Conservation (phyloP, 2,888 invertebrate species). For the Melieria picta region DNA sequence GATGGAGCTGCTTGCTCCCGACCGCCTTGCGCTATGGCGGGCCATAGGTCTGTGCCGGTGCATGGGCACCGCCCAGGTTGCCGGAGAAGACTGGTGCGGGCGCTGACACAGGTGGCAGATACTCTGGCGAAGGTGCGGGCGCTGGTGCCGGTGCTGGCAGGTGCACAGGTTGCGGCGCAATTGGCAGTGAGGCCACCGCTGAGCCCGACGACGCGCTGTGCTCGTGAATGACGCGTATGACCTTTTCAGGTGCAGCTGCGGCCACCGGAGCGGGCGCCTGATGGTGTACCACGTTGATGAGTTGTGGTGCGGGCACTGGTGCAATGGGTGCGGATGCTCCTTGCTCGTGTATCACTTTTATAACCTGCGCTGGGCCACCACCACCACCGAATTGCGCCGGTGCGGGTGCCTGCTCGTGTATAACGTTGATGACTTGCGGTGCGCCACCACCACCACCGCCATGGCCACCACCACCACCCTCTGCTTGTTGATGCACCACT, state of each 20-base stretch:
- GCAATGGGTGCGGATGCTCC: background rate
- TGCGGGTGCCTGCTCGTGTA: slow-evolving; percentile 28
- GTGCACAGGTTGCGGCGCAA: slow-evolving; percentile 41
- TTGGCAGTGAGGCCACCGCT: slow-evolving; percentile 29
- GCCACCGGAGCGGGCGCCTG: slow-evolving; percentile 34
- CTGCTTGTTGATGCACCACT: slow-evolving; percentile 48
- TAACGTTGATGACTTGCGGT: slow-evolving; percentile 48
- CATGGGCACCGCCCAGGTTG: slow-evolving; percentile 44
- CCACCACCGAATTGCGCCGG: slow-evolving; percentile 26
- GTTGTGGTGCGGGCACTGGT: slow-evolving; percentile 5
- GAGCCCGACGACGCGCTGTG: slow-evolving; percentile 41
- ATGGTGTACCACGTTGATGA: slow-evolving; percentile 41
- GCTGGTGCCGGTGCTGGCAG: slow-evolving; percentile 10
- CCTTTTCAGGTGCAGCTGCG: slow-evolving; percentile 44
- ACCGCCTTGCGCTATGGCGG: slow-evolving; percentile 40
- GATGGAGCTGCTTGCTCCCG: too few species aligned
- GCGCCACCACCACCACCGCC: slow-evolving; percentile 12
- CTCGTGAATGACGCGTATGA: slow-evolving; percentile 57
- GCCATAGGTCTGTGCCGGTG: slow-evolving; percentile 53
- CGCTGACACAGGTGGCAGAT: slow-evolving; percentile 15
- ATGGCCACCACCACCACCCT: slow-evolving; percentile 5
- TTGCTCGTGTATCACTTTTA: slow-evolving; percentile 49
- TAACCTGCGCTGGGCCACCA: slow-evolving; percentile 32
- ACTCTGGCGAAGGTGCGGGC: slow-evolving; percentile 4
- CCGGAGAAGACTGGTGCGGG: slow-evolving; percentile 25